Conservation (phyloP, 2,797 vertebrate genomes). For the Leptoclinus maculatus region DNA sequence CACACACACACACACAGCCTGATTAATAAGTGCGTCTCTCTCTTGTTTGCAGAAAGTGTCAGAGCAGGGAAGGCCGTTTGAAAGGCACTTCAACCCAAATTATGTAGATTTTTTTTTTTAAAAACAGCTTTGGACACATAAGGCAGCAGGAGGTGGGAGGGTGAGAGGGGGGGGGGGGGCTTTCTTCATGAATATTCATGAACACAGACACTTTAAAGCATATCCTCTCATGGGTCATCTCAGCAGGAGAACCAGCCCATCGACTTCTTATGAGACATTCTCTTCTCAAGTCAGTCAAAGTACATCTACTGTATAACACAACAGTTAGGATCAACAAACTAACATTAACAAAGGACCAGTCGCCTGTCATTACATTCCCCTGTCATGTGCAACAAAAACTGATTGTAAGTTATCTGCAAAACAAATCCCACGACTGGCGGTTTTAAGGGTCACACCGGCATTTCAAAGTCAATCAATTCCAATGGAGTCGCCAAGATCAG, state of each 20-base stretch:
- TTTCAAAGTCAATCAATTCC: not conserved
- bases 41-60: conserved; percentile 76
- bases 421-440: not conserved
- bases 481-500: not conserved
- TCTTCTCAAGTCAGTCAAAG: conserved; percentile 14
- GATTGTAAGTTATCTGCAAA: not conserved
- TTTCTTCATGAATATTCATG: conserved; percentile 80
- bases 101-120: conserved; percentile 79
- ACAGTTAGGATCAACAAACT: conserved; percentile 4
- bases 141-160: conserved; percentile 64
- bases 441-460: not conserved
- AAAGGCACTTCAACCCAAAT: conserved; percentile 86
- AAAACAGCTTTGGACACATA: conserved; percentile 80
- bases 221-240: conserved; percentile 67
- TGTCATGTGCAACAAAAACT: not conserved
- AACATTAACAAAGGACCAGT: not conserved
- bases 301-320: not conserved
- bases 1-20: conserved; percentile 55
- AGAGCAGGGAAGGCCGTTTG: conserved; percentile 80
- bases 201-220: conserved; percentile 69
- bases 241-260: conserved; percentile 67
- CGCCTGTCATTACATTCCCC: not conserved
- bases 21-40: conserved; percentile 81
- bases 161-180: conserved; percentile 11
- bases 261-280: conserved; percentile 56